Evolutionary conservation across 2,797 vertebrate species (phyloP), one percentile per base, ranked within the genome.

Genomic region (Betta splendens): DNA sequence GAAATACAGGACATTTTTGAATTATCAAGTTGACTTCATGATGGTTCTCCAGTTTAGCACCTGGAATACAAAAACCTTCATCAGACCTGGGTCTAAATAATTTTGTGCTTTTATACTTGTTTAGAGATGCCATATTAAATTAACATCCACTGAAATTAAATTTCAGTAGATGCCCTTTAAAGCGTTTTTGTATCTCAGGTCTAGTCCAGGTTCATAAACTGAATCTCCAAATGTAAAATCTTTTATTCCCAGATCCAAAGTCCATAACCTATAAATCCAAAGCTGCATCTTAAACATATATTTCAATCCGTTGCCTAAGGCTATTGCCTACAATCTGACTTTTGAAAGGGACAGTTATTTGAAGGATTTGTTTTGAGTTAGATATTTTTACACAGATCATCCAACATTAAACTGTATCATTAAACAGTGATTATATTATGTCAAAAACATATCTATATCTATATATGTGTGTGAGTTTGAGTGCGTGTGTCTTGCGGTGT

Each of bases 11-110:
- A 80, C 66, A 75, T 81, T 81, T 80, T 65, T 61, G 38, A 71
- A 75, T 80, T 57, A 58, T 44, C 58, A 70, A 61, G 69, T 73
- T 68, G 66, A 75, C 70, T 80, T 80, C 67, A 80, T 49, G 84
- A 64, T 64, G 43, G 59, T 61, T 81, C 83, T 83, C 84, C 75
- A 84, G 75, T 78, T 58, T 72, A 25, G 75, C 59, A 67, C 48
- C 48, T 64, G 69, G 87, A 74, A 67, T 69, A 44, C 72, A 74
- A 56, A 75, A 73, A 57, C 50, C 55, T 71, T 67, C 47, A 59
- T 21, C 57, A 64, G 48, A 68, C 48, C 66, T 72, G 58, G 69
- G 45, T 72, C 49, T 8, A 23, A 66, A 54, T 55, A 13, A 10
- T 48, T 29, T 9, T 2, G 1, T 64, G 38, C 6, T 58, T 65